A percentile compares a stretch with the other conserved stretches of the same genome.
These are phyloP conservation scores for Chaetodon trifascialis DNA, from an alignment of 2,113 vertebrate species.

Conservation along the genomic window DNA sequence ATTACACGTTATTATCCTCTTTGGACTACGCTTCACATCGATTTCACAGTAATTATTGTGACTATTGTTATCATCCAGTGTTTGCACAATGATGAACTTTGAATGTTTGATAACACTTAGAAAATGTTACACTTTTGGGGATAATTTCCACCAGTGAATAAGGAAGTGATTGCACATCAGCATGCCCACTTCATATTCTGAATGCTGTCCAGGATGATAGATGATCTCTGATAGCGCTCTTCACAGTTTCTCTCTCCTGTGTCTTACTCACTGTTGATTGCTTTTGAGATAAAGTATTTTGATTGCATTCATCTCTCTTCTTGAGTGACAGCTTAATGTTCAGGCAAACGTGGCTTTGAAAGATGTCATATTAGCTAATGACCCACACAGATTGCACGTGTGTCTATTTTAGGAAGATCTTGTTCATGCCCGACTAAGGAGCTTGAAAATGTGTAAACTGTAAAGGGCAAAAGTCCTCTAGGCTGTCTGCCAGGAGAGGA, in stretches of 20 bases:
- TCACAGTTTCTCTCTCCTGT: conserved; percentile 57
- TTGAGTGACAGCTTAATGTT: conserved; percentile 47
- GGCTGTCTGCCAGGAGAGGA: conserved; percentile 37
- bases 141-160: conserved; percentile 60
- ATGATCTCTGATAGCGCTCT: conserved; percentile 57
- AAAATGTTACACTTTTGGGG: conserved; percentile 39
- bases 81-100: conserved; percentile 30
- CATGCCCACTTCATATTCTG: conserved; percentile 64
- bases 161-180: conserved; percentile 69
- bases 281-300: conserved; percentile 56
- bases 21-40: not conserved
- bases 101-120: conserved; percentile 43
- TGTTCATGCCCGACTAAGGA: conserved; percentile 15
- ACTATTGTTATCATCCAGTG: conserved; percentile 9
- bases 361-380: conserved; percentile 26
- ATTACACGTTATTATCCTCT: not conserved
- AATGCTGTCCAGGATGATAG: conserved; percentile 64
- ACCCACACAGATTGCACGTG: not conserved
- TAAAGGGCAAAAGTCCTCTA: conserved; percentile 51
- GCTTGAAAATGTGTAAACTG: conserved; percentile 43
- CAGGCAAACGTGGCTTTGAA: conserved; percentile 21
- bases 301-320: conserved; percentile 30
- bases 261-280: conserved; percentile 51
- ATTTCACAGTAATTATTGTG: not conserved
- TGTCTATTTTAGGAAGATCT: conserved; percentile 27